Conservation (phyloP, 2,113 vertebrate species). For the Piliocolobus tephrosceles region DNA sequence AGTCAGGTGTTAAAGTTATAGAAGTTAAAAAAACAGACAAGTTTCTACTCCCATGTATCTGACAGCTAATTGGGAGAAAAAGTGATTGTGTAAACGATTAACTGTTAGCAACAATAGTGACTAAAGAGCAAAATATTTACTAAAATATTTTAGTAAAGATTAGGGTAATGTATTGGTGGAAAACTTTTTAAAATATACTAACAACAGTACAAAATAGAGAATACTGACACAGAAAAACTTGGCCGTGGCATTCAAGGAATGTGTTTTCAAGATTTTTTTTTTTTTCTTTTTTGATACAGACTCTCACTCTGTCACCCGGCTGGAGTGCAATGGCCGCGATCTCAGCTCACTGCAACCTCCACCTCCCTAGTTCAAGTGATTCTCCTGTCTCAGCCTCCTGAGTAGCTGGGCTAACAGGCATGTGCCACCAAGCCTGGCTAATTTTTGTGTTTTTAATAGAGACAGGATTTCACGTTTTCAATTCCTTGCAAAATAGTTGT, state of each 20-base stretch:
- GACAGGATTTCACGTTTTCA: background rate
- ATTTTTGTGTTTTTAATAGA: too few relatives aligned
- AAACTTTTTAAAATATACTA: background rate
- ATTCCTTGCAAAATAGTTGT: background rate
- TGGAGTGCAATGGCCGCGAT: too few relatives aligned
- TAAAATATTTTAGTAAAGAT: slow-evolving; percentile 12
- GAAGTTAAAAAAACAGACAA: background rate
- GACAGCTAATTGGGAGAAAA: background rate
- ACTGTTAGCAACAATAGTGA: background rate
- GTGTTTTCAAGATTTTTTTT: slow-evolving; percentile 1
- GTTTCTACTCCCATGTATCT: background rate
- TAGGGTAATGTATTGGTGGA: background rate
- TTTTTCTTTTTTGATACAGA: too few relatives aligned
- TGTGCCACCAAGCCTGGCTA: too few relatives aligned
- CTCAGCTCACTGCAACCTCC: too few relatives aligned
- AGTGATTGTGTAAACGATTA: background rate
- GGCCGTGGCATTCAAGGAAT: background rate
- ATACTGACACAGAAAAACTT: background rate
- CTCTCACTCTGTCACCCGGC: too few relatives aligned
- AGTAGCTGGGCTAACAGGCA: too few relatives aligned
- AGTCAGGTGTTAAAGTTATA: background rate
- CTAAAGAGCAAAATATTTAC: background rate
- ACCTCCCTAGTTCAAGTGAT: too few relatives aligned
- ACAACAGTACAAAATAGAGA: background rate
- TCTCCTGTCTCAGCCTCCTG: too few relatives aligned